Evolutionary conservation across 1,140 invertebrate species (phyloP).

Genomic region (Saccostrea cuccullata): DNA sequence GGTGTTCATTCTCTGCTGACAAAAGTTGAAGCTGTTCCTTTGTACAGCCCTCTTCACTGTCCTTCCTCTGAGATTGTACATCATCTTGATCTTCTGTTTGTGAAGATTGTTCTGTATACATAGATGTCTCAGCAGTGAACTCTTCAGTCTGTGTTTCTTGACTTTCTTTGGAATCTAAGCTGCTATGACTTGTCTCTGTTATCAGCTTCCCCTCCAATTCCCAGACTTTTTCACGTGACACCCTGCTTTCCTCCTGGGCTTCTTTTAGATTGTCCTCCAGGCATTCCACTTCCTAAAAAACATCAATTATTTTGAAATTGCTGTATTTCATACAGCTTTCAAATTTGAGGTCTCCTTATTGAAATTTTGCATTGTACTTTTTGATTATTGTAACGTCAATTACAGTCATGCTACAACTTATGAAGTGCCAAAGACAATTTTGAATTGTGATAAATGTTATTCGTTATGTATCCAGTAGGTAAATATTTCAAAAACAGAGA

Average conservation of each 20-base stretch:
- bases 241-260: not conserved
- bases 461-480: too few relatives aligned
- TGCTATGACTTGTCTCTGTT: not conserved
- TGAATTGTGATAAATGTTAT: too few relatives aligned
- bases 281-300: conserved; percentile 16
- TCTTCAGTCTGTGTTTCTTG: conserved; percentile 4
- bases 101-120: not conserved
- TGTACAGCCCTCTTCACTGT: not conserved
- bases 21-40: not conserved
- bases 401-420: too few relatives aligned
- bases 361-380: too few relatives aligned
- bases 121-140: not conserved
- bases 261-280: not conserved
- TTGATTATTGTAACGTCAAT: too few relatives aligned
- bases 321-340: too few relatives aligned
- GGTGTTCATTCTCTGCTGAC: not conserved
- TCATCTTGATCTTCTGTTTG: not conserved
- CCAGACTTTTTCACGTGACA: not conserved
- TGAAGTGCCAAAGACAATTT: too few relatives aligned
- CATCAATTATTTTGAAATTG: not conserved
- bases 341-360: too few relatives aligned
- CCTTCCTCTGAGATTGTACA: not conserved
- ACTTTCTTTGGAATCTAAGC: not conserved
- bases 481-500: not conserved
- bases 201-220: conserved; percentile 6